Conservation (phyloP, 2,797 vertebrate species). For the Phoxinus dragarum region DNA sequence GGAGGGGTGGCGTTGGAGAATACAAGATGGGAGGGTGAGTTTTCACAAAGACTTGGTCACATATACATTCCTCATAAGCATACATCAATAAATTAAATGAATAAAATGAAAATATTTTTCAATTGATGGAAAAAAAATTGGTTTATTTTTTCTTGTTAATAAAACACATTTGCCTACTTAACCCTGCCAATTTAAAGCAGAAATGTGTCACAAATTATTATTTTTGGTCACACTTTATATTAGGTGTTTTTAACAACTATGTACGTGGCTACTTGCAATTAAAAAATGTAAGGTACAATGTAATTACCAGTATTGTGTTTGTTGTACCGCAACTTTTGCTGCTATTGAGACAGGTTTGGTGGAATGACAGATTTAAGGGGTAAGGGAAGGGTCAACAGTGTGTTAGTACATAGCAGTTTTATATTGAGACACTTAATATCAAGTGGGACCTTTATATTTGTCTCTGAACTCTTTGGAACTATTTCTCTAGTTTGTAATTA, state of each 20-base stretch:
- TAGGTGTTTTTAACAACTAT: not conserved
- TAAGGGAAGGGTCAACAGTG: not conserved
- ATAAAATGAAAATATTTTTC: not conserved
- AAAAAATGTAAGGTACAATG: not conserved
- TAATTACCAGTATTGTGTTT: not conserved
- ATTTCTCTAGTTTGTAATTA: not conserved
- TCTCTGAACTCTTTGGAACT: not conserved
- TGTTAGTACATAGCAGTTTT: not conserved
- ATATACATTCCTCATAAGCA: not conserved
- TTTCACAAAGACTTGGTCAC: not conserved
- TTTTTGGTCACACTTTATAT: not conserved
- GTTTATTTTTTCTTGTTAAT: not conserved
- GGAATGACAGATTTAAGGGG: not conserved
- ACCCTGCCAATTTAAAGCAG: not conserved
- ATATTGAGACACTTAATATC: not conserved
- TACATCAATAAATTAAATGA: too few species aligned
- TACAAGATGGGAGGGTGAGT: constrained; percentile 91
- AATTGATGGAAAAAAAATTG: not conserved
- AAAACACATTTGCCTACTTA: not conserved
- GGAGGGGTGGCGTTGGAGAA: constrained; percentile 87
- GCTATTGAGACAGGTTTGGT: not conserved
- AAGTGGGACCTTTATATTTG: not conserved
- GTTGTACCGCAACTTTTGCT: not conserved
- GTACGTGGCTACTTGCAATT: not conserved
- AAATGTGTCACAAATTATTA: not conserved